Conservation (phyloP, 2,888 invertebrate species). For the Nomada hirtipes region DNA sequence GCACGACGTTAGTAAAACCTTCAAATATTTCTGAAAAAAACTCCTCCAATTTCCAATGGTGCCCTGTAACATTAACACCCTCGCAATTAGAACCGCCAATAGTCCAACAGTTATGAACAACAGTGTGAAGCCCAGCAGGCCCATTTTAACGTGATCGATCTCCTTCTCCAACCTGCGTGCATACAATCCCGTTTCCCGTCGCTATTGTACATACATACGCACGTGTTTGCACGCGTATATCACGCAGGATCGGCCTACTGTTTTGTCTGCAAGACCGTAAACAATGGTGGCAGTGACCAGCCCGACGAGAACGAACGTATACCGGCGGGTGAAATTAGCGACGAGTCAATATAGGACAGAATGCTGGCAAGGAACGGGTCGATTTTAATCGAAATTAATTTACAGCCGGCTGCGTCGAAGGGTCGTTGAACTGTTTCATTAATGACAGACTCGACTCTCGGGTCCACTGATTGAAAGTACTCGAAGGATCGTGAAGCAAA, state of each 20-base stretch:
- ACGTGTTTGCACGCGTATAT: constrained; percentile 10
- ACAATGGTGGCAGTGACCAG: constrained; percentile 22
- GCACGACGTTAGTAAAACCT: not conserved
- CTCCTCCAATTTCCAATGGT: constrained; percentile 1
- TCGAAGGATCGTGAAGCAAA: constrained; percentile 9
- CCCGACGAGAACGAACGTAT: not conserved
- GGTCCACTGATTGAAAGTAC: constrained; percentile 13
- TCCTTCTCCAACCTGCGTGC: not conserved
- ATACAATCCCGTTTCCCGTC: not conserved
- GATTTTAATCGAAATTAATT: constrained; percentile 49
- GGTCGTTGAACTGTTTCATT: constrained; percentile 13
- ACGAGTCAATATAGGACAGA: not conserved
- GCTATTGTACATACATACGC: constrained; percentile 3
- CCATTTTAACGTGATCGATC: constrained; percentile 39
- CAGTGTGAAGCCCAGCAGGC: constrained; percentile 3
- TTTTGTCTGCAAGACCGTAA: constrained; percentile 34
- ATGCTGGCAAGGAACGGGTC: not conserved
- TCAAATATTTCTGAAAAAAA: not conserved
- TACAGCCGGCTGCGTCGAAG: constrained; percentile 8
- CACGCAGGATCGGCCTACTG: constrained; percentile 1
- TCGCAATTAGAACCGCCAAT: not conserved
- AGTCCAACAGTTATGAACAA: not conserved
- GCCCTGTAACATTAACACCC: not conserved
- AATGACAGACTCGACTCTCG: not conserved
- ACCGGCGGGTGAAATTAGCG: not conserved